phyloP scores from a whole-genome alignment of 2,113 vertebrate genomes.

The Protomyctophum bolini region DNA sequence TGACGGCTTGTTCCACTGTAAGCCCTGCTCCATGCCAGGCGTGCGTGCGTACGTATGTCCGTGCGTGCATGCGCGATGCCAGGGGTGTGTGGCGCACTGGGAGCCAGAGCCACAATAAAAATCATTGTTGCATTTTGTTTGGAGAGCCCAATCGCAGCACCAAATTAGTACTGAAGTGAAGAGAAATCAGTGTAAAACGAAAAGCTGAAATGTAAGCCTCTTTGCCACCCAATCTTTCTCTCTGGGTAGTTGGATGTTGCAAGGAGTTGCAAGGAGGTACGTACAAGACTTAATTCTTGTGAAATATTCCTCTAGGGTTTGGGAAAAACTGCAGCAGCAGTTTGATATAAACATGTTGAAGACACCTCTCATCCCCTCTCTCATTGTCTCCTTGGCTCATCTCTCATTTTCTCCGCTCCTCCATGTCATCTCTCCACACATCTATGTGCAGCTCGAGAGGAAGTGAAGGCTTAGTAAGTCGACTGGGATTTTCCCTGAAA shows the following conservation, averaged over 20 bases:
- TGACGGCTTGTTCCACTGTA: slow-evolving; percentile 58
- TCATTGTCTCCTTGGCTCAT: slow-evolving; percentile 33
- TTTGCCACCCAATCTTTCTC: slow-evolving; percentile 31
- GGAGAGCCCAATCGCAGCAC: slow-evolving; percentile 54
- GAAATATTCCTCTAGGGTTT: too few relatives aligned
- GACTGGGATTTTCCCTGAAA: slow-evolving; percentile 75
- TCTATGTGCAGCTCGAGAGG: slow-evolving; percentile 46
- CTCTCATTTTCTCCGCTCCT: slow-evolving; percentile 39
- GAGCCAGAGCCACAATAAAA: slow-evolving; percentile 70
- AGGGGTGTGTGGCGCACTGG: too few relatives aligned
- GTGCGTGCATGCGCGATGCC: too few relatives aligned
- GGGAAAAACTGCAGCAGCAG: too few relatives aligned
- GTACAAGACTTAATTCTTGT: too few relatives aligned
- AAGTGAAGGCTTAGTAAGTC: slow-evolving; percentile 57
- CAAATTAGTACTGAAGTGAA: slow-evolving; percentile 64
- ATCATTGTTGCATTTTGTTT: slow-evolving; percentile 69
- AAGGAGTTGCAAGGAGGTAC: neutral
- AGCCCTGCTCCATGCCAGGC: slow-evolving; percentile 49
- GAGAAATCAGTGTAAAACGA: slow-evolving; percentile 43
- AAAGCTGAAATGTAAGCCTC: slow-evolving; percentile 20
- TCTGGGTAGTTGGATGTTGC: slow-evolving; percentile 46
- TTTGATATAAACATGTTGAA: too few relatives aligned
- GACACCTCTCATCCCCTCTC: slow-evolving; percentile 31
- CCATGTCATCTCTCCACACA: slow-evolving; percentile 38
- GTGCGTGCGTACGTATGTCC: slow-evolving; percentile 35